phyloP scores from a whole-genome alignment of 2,113 vertebrate species.

The Silurus glanis region DNA sequence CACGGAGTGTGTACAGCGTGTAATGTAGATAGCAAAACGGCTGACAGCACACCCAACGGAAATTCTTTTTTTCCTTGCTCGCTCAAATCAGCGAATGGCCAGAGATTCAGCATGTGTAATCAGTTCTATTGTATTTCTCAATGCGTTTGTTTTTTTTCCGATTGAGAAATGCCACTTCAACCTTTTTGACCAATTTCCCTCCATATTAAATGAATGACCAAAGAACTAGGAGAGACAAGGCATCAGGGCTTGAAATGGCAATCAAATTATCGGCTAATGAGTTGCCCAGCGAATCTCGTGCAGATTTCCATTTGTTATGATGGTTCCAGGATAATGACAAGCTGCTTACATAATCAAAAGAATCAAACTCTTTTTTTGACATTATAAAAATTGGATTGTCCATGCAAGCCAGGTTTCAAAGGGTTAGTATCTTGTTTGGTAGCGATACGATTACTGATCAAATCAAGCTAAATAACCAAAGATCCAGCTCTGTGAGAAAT shows the following conservation, averaged over 20 bases:
- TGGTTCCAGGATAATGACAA: slow-evolving; percentile 29
- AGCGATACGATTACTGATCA: background rate
- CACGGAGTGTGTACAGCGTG: background rate
- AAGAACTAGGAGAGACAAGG: slow-evolving; percentile 14
- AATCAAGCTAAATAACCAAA: slow-evolving; percentile 19
- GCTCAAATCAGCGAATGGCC: background rate
- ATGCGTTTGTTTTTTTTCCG: slow-evolving; percentile 1
- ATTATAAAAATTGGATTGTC: background rate
- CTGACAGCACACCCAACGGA: background rate
- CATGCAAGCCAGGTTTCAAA: background rate
- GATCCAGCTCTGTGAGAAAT: slow-evolving; percentile 67
- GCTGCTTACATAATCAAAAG: background rate
- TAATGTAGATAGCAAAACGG: slow-evolving; percentile 12
- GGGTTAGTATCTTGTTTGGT: background rate
- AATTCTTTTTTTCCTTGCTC: background rate
- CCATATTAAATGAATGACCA: slow-evolving; percentile 26
- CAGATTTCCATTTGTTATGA: slow-evolving; percentile 63
- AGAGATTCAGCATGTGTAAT: background rate
- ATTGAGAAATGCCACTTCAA: slow-evolving; percentile 19
- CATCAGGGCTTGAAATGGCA: slow-evolving; percentile 51
- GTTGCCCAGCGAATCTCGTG: slow-evolving; percentile 56
- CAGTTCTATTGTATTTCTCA: slow-evolving; percentile 3
- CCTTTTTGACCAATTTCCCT: slow-evolving; percentile 32
- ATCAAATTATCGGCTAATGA: slow-evolving; percentile 57
- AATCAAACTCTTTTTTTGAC: background rate